These are phyloP conservation scores for Aphyosemion australe DNA, from an alignment of 2,113 vertebrate genomes.

Conservation along the genomic window DNA sequence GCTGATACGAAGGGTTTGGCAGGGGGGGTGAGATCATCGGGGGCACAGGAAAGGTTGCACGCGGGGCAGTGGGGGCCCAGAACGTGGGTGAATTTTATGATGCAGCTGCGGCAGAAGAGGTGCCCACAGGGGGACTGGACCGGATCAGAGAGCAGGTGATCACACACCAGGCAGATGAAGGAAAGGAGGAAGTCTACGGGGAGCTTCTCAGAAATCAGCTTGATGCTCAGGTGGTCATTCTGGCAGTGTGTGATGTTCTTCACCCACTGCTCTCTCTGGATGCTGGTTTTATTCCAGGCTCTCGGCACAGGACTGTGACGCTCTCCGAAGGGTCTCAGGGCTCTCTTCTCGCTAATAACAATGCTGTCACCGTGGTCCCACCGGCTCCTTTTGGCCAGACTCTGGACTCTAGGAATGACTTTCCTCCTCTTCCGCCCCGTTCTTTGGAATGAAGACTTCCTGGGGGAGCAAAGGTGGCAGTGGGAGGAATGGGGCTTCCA, in stretches of 20 bases:
- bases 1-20: conserved; percentile 87
- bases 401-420: conserved; percentile 46
- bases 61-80: conserved; percentile 89
- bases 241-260: conserved; percentile 85
- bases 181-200: conserved; percentile 86
- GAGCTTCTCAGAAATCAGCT: conserved; percentile 85
- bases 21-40: conserved; percentile 82
- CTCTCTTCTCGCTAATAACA: conserved; percentile 49
- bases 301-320: conserved; percentile 51
- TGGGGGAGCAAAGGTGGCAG: conserved; percentile 83
- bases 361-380: conserved; percentile 49
- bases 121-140: conserved; percentile 93
- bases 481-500: conserved; percentile 87
- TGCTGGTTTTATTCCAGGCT: conserved; percentile 59
- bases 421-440: conserved; percentile 77
- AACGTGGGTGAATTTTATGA: conserved; percentile 84
- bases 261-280: conserved; percentile 79
- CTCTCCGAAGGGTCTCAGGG: conserved; percentile 56
- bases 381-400: conserved; percentile 81
- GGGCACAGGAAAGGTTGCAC: conserved; percentile 84
- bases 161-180: conserved; percentile 91
- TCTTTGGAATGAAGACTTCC: conserved; percentile 79
- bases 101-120: conserved; percentile 91
- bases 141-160: conserved; percentile 92
- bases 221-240: conserved; percentile 85